Evolutionary conservation across 2,113 vertebrate genomes (phyloP).

Genomic region (Sapajus apella): DNA sequence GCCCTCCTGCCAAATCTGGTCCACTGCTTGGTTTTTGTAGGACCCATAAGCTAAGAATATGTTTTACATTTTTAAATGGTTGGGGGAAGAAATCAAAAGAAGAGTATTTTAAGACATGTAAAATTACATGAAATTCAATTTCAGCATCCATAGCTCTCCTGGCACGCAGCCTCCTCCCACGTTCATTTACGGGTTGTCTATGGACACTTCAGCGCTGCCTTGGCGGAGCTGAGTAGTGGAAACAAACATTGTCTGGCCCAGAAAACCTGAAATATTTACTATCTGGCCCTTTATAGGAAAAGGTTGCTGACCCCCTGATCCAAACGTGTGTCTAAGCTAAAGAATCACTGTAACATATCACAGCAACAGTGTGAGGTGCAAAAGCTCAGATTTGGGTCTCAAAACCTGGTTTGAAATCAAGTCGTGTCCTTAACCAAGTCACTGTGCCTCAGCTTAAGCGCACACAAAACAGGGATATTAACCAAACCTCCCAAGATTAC

Average conservation of each 20-base stretch:
- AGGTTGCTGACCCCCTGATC: not conserved
- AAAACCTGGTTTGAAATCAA: not conserved
- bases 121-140: not conserved
- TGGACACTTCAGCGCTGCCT: fast-evolving
- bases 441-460: not conserved
- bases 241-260: not conserved
- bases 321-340: not conserved
- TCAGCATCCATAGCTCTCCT: not conserved
- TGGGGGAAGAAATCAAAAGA: not conserved
- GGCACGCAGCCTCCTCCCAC: not conserved
- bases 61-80: not conserved
- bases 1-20: not conserved
- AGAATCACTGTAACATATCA: not conserved
- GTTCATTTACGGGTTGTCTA: not conserved
- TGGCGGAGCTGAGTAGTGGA: not conserved
- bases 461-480: not conserved
- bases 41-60: not conserved
- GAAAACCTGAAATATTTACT: not conserved
- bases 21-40: not conserved
- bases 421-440: not conserved
- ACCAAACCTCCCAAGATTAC: not conserved
- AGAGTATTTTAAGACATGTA: not conserved
- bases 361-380: not conserved
- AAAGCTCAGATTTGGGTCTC: not conserved
- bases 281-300: not conserved